Percentiles rank a stretch among this genome's conserved stretches.
Conservation (phyloP, 2,888 invertebrate genomes). For the Colletes collaris region DNA sequence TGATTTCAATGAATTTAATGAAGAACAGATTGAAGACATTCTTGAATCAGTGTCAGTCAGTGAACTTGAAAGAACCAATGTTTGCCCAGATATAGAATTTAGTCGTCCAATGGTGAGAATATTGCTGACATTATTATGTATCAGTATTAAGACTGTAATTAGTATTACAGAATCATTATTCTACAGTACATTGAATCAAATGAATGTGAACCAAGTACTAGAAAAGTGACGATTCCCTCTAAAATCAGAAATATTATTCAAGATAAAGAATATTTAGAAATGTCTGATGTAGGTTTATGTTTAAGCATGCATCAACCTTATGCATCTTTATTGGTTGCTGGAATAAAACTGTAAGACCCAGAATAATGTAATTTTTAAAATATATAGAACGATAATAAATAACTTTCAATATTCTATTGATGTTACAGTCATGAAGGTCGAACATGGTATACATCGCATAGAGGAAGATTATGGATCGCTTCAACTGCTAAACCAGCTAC, state of each 20-base stretch:
- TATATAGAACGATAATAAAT: not conserved
- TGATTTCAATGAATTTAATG: constrained; percentile 78
- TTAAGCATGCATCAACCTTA: constrained; percentile 98
- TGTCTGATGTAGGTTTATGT: constrained; percentile 94
- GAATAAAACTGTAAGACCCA: constrained; percentile 91
- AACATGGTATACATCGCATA: constrained; percentile 95
- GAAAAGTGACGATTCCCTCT: not conserved
- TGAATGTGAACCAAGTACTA: constrained; percentile 25
- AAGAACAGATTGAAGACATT: constrained; percentile 80
- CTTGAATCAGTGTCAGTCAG: constrained; percentile 75
- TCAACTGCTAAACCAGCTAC: constrained; percentile 91
- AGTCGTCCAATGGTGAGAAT: constrained; percentile 70
- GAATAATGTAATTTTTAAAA: not conserved
- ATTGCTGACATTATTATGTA: constrained; percentile 2
- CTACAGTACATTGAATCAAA: constrained; percentile 69
- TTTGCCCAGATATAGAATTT: constrained; percentile 75
- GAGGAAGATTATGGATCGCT: constrained; percentile 98
- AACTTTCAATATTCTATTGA: not conserved
- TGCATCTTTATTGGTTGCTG: constrained; percentile 95
- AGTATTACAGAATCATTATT: constrained; percentile 13
- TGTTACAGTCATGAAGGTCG: constrained; percentile 93
- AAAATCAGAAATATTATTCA: constrained; percentile 85
- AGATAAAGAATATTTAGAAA: constrained; percentile 91
- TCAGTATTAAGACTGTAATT: constrained; percentile 1
- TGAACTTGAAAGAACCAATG: constrained; percentile 52